Evolutionary conservation across 2,113 vertebrate genomes (phyloP).

Genomic region (Engystomops pustulosus): DNA sequence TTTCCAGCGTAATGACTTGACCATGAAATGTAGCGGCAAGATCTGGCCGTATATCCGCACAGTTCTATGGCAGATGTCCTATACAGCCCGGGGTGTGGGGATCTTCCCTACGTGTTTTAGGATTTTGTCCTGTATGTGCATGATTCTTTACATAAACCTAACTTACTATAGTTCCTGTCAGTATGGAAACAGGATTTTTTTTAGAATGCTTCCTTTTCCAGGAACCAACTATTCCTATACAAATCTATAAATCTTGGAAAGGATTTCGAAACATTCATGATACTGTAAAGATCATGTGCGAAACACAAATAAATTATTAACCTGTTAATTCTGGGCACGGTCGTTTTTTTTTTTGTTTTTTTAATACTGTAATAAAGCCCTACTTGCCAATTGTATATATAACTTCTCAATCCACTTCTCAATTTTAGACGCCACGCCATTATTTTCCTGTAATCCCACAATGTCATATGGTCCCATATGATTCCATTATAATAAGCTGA

Average conservation of each 20-base stretch:
- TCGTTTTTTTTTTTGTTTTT: no score
- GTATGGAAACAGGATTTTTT: no score
- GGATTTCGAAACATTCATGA: no score
- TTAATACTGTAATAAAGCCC: not conserved
- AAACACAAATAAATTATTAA: not conserved
- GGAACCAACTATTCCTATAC: not conserved
- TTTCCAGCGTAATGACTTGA: not conserved
- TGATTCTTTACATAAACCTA: not conserved
- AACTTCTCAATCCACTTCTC: no score
- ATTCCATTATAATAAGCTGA: not conserved
- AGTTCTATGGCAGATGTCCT: not conserved
- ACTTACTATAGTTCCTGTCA: not conserved
- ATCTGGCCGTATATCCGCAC: not conserved
- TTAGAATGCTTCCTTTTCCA: no score
- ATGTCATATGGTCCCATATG: not conserved
- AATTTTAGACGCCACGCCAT: not conserved
- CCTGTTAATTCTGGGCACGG: not conserved
- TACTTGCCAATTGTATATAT: not conserved
- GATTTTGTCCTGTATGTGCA: not conserved
- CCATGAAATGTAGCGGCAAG: not conserved
- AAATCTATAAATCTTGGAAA: not conserved
- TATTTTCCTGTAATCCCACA: not conserved
- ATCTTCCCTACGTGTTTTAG: not conserved
- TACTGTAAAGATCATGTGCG: no score
- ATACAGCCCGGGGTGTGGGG: not conserved